Evolutionary conservation across 2,113 vertebrate species (phyloP).

Genomic region (Archilochus colubris): DNA sequence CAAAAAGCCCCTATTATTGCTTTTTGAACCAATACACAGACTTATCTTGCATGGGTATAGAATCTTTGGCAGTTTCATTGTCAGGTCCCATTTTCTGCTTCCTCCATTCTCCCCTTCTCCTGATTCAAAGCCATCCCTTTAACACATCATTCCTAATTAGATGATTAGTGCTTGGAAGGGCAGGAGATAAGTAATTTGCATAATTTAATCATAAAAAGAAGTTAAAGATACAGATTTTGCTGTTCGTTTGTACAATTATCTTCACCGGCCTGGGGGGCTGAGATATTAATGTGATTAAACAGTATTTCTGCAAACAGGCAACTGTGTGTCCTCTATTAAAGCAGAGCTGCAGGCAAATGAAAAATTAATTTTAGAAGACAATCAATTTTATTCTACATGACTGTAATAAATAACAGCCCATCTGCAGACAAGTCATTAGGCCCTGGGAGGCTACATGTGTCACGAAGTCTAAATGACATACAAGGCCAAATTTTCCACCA

Average conservation of each 20-base stretch:
- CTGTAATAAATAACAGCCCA: slow-evolving; percentile 91
- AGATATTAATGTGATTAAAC: slow-evolving; percentile 96
- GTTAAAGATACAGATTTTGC: slow-evolving; percentile 91
- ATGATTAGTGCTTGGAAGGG: slow-evolving; percentile 91
- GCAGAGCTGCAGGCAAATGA: slow-evolving; percentile 88
- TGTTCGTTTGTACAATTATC: slow-evolving; percentile 92
- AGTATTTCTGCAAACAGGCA: slow-evolving; percentile 89
- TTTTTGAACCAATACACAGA: slow-evolving; percentile 33
- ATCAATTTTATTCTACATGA: slow-evolving; percentile 93
- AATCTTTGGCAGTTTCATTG: slow-evolving; percentile 53
- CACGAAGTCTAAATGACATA: slow-evolving; percentile 87
- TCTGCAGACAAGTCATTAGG: slow-evolving; percentile 88
- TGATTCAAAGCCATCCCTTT: slow-evolving; percentile 84
- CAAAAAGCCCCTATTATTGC: slow-evolving; percentile 2
- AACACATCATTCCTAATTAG: slow-evolving; percentile 91
- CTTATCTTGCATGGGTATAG: slow-evolving; percentile 28
- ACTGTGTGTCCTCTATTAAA: slow-evolving; percentile 90
- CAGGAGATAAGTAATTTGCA: slow-evolving; percentile 90
- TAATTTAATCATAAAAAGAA: slow-evolving; percentile 94
- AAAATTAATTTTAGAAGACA: slow-evolving; percentile 96
- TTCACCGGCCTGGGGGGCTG: slow-evolving; percentile 82
- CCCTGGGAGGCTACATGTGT: slow-evolving; percentile 83
- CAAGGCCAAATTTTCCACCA: slow-evolving; percentile 70
- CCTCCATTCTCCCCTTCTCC: slow-evolving; percentile 70
- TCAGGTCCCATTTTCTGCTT: slow-evolving; percentile 74